Conservation (phyloP, 2,888 invertebrate genomes). For the Harpagoxenus sublaevis region DNA sequence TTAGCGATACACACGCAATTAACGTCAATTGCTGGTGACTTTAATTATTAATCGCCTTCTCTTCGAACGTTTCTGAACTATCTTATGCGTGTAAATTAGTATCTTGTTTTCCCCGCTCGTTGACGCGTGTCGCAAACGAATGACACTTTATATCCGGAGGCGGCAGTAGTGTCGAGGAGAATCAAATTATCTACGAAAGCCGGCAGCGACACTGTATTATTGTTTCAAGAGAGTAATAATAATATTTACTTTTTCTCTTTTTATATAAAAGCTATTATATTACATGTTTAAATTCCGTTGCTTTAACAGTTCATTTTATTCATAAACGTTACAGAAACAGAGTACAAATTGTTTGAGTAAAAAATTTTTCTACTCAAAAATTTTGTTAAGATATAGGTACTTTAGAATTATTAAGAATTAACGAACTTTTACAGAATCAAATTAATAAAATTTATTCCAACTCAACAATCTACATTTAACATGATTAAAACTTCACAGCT, state of each 20-base stretch:
- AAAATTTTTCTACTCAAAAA: not conserved
- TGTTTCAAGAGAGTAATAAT: not conserved
- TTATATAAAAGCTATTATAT: conserved; percentile 6
- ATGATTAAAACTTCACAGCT: not conserved
- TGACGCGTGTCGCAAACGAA: not conserved
- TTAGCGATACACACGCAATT: conserved; percentile 27
- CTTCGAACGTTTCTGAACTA: conserved; percentile 24
- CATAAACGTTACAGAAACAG: not conserved
- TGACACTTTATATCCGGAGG: not conserved
- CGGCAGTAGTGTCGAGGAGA: not conserved
- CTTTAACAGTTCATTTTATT: not conserved
- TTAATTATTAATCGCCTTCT: conserved; percentile 45
- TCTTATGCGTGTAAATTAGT: conserved; percentile 41
- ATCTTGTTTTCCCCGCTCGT: not conserved
- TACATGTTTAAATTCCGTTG: not conserved
- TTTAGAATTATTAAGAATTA: not conserved
- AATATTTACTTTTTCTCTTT: not conserved
- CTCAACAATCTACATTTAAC: not conserved
- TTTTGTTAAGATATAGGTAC: not conserved
- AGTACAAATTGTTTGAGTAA: not conserved
- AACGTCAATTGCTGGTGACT: conserved; percentile 21
- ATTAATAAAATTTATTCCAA: not conserved
- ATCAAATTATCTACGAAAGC: not conserved
- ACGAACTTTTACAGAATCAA: not conserved
- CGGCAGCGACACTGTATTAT: not conserved